Conservation (phyloP, 2,888 invertebrate genomes). For the Cloeon dipterum region DNA sequence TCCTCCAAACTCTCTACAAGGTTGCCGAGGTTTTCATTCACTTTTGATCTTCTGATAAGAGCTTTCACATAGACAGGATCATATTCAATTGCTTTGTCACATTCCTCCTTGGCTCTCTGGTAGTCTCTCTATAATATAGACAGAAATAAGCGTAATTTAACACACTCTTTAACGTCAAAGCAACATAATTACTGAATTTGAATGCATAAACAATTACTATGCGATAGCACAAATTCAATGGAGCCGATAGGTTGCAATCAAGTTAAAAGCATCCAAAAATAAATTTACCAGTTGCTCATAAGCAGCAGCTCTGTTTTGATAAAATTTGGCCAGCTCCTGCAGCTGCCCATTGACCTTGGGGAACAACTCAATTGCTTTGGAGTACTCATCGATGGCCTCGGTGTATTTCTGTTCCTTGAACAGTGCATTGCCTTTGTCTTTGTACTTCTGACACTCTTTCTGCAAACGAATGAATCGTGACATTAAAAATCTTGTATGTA, state of each 20-base stretch:
- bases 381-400: conserved; percentile 74
- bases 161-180: no score
- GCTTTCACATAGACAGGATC: conserved; percentile 80
- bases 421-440: conserved; percentile 69
- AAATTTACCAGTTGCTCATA: conserved; percentile 70
- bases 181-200: background rate
- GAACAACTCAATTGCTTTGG: conserved; percentile 80
- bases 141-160: no score
- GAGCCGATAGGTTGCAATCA: no score
- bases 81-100: conserved; percentile 57
- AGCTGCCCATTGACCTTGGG: conserved; percentile 36
- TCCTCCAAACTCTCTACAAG: conserved; percentile 69
- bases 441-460: conserved; percentile 45
- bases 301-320: conserved; percentile 89
- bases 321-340: conserved; percentile 67
- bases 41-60: conserved; percentile 58
- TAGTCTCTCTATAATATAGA: conserved; percentile 35
- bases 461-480: conserved; percentile 21
- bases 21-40: conserved; percentile 56
- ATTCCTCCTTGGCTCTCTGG: conserved; percentile 66
- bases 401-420: conserved; percentile 73
- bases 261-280: no score
- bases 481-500: no score
- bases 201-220: no score
- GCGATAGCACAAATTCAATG: no score